Evolutionary conservation across 2,888 invertebrate genomes (phyloP), one percentile per base, ranked within the genome.

Genomic region (Psylliodes chrysocephalus): DNA sequence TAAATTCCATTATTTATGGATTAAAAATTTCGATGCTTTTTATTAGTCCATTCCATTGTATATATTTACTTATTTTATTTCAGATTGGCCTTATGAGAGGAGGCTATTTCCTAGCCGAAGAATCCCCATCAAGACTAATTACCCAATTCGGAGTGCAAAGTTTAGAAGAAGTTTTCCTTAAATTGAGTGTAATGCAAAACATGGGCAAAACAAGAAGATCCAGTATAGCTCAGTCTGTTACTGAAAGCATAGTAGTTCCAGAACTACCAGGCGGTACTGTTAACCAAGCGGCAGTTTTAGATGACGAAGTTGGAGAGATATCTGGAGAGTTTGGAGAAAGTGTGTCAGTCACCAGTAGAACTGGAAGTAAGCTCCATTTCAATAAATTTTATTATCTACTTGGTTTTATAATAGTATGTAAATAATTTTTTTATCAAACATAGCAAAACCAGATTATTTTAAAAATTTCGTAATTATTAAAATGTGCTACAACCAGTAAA

Each of bases 271-370:
- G 86, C 4, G 87, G 89, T 66, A 85, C 88, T 1, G 86, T 89
- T 66, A 86, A 87, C 76, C 76, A 76, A 19, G 78, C 73, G 0
- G 86, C 86, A 22, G 84, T 88, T 0, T 82, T 90, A 60, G 90
- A 90, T 71, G 88, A 89, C 40, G 90, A 90, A 77, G 83, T 87
- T 0, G 87, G 88, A 0, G 93, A 94, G 80, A 93, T 94, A 71
- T 93, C 93, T 14, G 94, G 94, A 2, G 94, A 94, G 80, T 94
- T 93, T 68, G 94, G 94, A 44, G 94, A 94, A 80, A 93, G 93
- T 75, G 88, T 93, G 1, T 93, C 93, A 2, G 89, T 92, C 85
- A 88, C 89, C 56, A 91, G 91, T 75, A 87, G 89, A 66, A 88
- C 89, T 7, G 85, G 68, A 63, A 72, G 71, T 68, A 63, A 63